phyloP scores from a whole-genome alignment of 2,113 vertebrate genomes.

The Brienomyrus brachyistius region DNA sequence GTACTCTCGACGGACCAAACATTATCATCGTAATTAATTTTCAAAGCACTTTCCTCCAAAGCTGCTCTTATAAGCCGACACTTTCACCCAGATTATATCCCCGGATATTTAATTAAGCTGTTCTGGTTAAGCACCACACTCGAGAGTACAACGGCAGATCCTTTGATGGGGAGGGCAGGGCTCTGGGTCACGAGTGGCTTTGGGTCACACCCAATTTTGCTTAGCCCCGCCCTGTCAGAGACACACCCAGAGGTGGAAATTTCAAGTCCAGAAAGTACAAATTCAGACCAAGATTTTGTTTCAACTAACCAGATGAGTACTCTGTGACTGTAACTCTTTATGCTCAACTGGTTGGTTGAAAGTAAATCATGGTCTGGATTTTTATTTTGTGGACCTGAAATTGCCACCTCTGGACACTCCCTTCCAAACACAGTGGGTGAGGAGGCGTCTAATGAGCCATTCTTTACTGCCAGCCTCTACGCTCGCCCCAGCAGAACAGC shows the following conservation, averaged over 20 bases:
- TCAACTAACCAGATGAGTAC: too few species aligned
- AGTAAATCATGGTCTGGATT: too few species aligned
- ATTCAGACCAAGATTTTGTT: too few species aligned
- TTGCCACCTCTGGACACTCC: not conserved
- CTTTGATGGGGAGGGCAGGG: not conserved
- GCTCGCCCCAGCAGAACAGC: not conserved
- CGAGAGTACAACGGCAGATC: not conserved
- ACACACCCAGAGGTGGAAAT: not conserved
- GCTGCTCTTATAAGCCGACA: not conserved
- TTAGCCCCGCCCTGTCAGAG: not conserved
- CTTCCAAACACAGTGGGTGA: not conserved
- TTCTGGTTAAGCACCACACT: not conserved
- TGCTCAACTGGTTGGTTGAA: too few species aligned
- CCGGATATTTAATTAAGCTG: not conserved
- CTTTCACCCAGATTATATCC: not conserved
- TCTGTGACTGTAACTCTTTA: too few species aligned
- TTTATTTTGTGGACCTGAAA: too few species aligned
- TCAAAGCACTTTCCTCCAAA: constrained; percentile 10
- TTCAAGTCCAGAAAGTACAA: too few species aligned
- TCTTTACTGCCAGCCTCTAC: not conserved
- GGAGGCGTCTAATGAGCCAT: not conserved
- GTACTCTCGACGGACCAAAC: not conserved
- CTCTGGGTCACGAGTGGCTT: not conserved
- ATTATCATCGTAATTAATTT: constrained; percentile 10
- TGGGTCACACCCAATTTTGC: not conserved